A percentile compares a stretch with the other conserved stretches of the same genome.
phyloP scores from a whole-genome alignment of 2,888 invertebrate genomes.

The Sinhomidia bicolor region DNA sequence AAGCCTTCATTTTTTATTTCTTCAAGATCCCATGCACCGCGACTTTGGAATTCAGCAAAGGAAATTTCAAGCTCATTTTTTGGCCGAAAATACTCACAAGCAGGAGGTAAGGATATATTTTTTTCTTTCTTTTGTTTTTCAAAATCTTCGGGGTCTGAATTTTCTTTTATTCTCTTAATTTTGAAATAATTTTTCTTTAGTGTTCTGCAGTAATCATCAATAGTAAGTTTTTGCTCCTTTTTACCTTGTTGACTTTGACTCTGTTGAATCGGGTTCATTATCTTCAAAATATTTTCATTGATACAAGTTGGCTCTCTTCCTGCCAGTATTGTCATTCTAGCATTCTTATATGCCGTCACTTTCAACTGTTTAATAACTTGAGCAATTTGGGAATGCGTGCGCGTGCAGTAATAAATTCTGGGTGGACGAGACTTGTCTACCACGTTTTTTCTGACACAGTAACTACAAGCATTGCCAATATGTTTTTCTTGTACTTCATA shows the following conservation, averaged over 20 bases:
- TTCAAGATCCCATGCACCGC: constrained; percentile 75
- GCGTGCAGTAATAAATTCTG: constrained; percentile 74
- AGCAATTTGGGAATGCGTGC: constrained; percentile 76
- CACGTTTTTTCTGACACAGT: constrained; percentile 55
- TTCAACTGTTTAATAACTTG: constrained; percentile 76
- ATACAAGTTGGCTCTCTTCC: constrained; percentile 73
- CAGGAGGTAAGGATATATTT: not conserved
- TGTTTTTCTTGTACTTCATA: not conserved
- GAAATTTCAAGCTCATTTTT: not conserved
- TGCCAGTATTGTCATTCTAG: constrained; percentile 75
- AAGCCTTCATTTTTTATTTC: constrained; percentile 68
- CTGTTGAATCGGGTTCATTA: not conserved
- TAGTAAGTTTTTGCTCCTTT: not conserved
- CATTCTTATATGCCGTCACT: constrained; percentile 53
- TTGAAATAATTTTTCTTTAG: constrained; percentile 49
- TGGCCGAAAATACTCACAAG: constrained; percentile 55
- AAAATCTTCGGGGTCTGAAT: not conserved
- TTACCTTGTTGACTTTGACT: constrained; percentile 5
- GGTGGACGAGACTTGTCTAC: constrained; percentile 48
- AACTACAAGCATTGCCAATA: constrained; percentile 28
- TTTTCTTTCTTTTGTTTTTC: not conserved
- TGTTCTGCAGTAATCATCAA: constrained; percentile 56
- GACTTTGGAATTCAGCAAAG: not conserved
- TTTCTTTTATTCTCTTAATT: not conserved
- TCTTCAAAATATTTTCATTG: not conserved